Evolutionary conservation across 2,113 vertebrate species (phyloP).

Genomic region (Mugil cephalus): DNA sequence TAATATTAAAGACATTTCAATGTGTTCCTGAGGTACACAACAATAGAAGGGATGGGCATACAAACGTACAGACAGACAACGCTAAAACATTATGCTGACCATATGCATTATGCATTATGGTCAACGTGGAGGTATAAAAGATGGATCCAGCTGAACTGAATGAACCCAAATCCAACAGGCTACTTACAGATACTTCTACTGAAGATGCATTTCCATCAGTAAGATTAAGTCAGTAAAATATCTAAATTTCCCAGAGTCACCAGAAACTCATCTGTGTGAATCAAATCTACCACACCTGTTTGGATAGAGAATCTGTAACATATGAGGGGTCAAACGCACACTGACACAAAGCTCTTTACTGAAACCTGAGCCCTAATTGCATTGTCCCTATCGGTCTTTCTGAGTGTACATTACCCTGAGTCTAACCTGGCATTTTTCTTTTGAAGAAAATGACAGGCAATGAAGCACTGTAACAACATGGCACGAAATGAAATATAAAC

Average conservation of each 20-base stretch:
- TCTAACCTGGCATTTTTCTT: slow-evolving; percentile 40
- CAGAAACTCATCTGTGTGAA: slow-evolving; percentile 19
- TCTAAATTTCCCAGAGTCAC: slow-evolving; percentile 18
- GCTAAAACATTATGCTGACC: too few relatives aligned
- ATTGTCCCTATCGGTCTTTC: slow-evolving; percentile 28
- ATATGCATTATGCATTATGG: too few relatives aligned
- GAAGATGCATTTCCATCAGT: too few relatives aligned
- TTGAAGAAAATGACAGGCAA: slow-evolving; percentile 1
- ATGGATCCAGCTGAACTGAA: not conserved
- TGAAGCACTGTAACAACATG: not conserved
- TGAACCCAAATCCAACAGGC: not conserved
- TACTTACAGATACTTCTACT: slow-evolving; percentile 10
- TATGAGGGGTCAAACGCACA: slow-evolving; percentile 38
- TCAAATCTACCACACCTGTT: slow-evolving; percentile 45
- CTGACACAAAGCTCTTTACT: slow-evolving; percentile 38
- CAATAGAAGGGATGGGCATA: too few relatives aligned
- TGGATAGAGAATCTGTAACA: slow-evolving; percentile 36
- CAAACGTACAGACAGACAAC: too few relatives aligned
- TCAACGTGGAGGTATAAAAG: not conserved
- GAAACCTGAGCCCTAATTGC: slow-evolving; percentile 45
- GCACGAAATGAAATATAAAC: not conserved
- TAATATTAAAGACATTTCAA: too few relatives aligned
- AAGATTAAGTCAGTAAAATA: not conserved
- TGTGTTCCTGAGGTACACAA: too few relatives aligned
- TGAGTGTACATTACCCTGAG: slow-evolving; percentile 39